A percentile compares a stretch with the other conserved stretches of the same genome.
Conservation (phyloP, 2,797 vertebrate genomes). For the Myotis daubentonii region DNA sequence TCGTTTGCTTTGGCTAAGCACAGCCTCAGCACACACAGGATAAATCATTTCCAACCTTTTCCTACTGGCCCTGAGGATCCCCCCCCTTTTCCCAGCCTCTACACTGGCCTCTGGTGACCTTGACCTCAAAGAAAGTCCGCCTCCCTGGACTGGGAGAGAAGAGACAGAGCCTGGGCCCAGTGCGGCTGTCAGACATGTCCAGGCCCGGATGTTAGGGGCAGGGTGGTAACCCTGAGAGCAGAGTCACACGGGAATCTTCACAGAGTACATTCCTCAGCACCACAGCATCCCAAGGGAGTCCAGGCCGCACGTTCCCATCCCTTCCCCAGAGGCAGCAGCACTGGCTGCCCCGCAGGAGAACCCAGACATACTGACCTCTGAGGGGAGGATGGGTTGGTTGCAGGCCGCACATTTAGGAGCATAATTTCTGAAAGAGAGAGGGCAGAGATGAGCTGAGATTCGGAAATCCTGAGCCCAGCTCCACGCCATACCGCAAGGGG, state of each 20-base stretch:
- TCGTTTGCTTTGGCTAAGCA: background rate
- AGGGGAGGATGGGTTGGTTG: conserved; percentile 92
- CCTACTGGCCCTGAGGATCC: conserved; percentile 4
- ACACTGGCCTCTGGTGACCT: background rate
- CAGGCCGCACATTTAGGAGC: conserved; percentile 94
- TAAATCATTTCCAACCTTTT: background rate
- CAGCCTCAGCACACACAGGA: background rate
- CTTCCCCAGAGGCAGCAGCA: background rate
- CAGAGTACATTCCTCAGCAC: conserved; percentile 72
- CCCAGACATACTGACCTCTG: conserved; percentile 87
- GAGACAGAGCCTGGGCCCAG: conserved; percentile 25
- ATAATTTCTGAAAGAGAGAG: conserved; percentile 88
- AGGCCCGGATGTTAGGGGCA: conserved; percentile 76
- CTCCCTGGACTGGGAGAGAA: conserved; percentile 49
- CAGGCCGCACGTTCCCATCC: background rate
- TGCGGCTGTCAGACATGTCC: conserved; percentile 40
- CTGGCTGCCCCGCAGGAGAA: conserved; percentile 26
- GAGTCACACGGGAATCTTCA: conserved; percentile 78
- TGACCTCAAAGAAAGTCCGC: conserved; percentile 38
- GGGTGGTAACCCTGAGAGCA: conserved; percentile 70
- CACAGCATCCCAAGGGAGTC: conserved; percentile 50
- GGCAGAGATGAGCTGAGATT: background rate
- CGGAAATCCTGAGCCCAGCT: background rate
- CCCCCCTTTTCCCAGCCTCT: conserved; percentile 41
- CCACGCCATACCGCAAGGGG: background rate